Evolutionary conservation across 2,797 vertebrate genomes (phyloP), one percentile per base, ranked within the genome.

Genomic region (Thaleichthys pacificus): DNA sequence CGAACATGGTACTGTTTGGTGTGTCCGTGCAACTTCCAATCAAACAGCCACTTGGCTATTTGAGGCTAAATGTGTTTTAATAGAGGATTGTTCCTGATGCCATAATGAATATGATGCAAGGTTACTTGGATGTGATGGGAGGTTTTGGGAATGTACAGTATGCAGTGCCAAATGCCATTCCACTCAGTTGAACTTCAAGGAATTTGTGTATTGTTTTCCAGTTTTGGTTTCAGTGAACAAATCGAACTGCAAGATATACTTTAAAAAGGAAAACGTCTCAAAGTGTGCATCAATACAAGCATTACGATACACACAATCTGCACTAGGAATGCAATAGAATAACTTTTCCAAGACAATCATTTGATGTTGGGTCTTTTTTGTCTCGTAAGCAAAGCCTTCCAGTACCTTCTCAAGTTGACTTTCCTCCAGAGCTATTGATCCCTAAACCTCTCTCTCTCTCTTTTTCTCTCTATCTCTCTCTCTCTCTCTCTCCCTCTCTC

Each of bases 351-450:
- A 26, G 75, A 62, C 63, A 30, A 22, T 76, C 77, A 79, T 81
- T 58, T 69, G 38, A 72, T 51, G 62, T 66, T 66, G 65, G 26
- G 17, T 70, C 63, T 64, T 71, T 28, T 58, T 56, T 51, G 24
- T 78, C 63, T 70, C 73, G 69, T 76, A 74, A 78, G 76, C 63
- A 42, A 62, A 71, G 58, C 71, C 69, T 22, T 56, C 73, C 42
- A 68, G 60, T 56, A 69, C 84, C 73, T 62, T 85, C 82, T 89
- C 80, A 63, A 70, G 78, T 89, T 89, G 72, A 80, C 76, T 74
- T 68, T 78, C 83, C 82, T 77, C 78, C 68, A 7, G 30, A 77
- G 79, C 80, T 89, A 91, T 89, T 21, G 86, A 90, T 88, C 81
- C 69, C 6, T 51, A 11, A 7, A 14, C 24, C 4, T 24, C 5